phyloP scores from a whole-genome alignment of 1,140 invertebrate genomes.

The Maniola jurtina region DNA sequence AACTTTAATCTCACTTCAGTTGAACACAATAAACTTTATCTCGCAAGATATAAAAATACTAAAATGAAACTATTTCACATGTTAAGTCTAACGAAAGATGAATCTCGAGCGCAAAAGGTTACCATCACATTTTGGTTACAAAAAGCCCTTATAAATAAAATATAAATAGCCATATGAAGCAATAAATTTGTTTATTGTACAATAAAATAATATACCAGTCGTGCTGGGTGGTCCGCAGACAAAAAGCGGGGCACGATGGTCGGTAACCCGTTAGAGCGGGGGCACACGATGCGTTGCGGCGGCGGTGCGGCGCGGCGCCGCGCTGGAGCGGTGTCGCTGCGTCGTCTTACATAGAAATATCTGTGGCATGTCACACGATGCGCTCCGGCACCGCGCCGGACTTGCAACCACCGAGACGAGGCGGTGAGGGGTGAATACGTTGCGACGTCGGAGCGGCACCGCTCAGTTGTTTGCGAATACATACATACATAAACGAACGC shows the following conservation, averaged over 20 bases:
- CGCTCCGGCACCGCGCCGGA: too few species aligned
- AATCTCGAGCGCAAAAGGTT: conserved; percentile 47
- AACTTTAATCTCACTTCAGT: too few species aligned
- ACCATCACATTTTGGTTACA: conserved; percentile 53
- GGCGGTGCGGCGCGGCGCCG: too few species aligned
- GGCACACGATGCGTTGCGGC: too few species aligned
- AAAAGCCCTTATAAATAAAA: conserved; percentile 74
- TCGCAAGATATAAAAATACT: not conserved
- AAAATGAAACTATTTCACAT: conserved; percentile 1
- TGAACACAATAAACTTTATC: not conserved
- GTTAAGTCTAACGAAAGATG: conserved; percentile 8
- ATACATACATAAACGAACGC: too few species aligned
- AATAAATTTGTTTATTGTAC: conserved; percentile 78
- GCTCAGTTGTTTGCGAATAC: too few species aligned
- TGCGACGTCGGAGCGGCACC: too few species aligned
- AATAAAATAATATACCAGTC: conserved; percentile 75
- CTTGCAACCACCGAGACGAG: too few species aligned
- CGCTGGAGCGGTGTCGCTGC: too few species aligned
- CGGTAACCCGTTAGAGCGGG: conserved; percentile 45
- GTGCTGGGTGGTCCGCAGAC: conserved; percentile 68
- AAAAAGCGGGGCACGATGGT: conserved; percentile 62
- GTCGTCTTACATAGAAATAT: too few species aligned
- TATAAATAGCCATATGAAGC: conserved; percentile 74
- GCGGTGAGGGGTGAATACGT: too few species aligned
- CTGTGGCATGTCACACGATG: too few species aligned